Conservation (phyloP, 2,797 vertebrate species). For the Halcyon chelicuti region DNA sequence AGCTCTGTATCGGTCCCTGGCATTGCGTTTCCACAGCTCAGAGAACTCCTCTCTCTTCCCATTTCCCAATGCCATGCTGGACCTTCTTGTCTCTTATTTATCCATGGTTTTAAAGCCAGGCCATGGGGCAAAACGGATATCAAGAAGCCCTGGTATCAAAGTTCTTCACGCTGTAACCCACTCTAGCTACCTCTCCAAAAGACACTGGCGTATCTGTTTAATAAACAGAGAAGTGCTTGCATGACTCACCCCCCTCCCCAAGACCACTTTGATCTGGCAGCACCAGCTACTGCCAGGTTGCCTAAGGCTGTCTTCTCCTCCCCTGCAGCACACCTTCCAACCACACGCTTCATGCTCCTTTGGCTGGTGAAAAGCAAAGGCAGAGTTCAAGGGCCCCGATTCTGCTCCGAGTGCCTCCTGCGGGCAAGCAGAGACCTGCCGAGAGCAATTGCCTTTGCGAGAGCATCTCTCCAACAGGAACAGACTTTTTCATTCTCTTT, state of each 20-base stretch:
- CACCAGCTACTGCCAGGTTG: neutral
- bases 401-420: neutral
- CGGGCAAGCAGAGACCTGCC: neutral
- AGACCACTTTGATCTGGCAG: constrained; percentile 1
- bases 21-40: neutral
- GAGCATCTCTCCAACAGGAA: neutral
- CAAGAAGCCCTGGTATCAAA: neutral
- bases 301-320: neutral
- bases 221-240: neutral
- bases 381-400: neutral
- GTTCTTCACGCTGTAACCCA: neutral
- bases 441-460: neutral
- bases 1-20: neutral
- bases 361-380: neutral
- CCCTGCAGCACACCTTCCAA: neutral
- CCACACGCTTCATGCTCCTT: neutral
- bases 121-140: neutral
- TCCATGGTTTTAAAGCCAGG: neutral
- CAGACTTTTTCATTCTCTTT: neutral
- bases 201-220: neutral
- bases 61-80: neutral
- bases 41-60: neutral
- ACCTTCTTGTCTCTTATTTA: neutral
- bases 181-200: neutral
- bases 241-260: neutral